Percentiles rank a stretch among this genome's conserved stretches.
phyloP scores from a whole-genome alignment of 2,113 vertebrate species.

The Erinaceus europaeus region DNA sequence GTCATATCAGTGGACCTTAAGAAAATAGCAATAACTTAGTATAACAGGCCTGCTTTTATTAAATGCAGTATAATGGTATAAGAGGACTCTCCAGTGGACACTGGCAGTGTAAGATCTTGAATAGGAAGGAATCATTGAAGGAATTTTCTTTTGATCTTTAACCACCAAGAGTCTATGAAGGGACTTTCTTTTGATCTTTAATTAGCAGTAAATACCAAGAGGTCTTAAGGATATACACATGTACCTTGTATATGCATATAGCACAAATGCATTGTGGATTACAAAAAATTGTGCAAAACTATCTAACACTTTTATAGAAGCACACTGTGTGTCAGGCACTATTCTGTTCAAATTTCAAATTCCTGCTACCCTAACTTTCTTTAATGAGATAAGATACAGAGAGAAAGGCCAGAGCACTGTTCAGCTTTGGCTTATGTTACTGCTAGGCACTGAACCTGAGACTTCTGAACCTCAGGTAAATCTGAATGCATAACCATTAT shows the following conservation, averaged over 20 bases:
- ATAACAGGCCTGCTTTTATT: background rate
- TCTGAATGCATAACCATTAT: no score
- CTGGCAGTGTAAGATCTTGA: background rate
- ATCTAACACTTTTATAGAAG: background rate
- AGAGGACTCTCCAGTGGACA: background rate
- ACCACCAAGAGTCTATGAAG: background rate
- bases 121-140: background rate
- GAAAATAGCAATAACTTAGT: background rate
- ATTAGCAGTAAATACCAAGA: background rate
- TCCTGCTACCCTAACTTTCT: background rate
- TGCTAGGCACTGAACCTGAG: no score
- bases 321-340: background rate
- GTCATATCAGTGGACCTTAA: background rate
- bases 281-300: background rate
- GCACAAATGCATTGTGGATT: no score
- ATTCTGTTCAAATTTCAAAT: background rate
- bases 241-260: no score
- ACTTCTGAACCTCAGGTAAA: no score
- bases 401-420: no score
- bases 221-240: no score
- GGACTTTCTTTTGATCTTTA: background rate
- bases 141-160: no score
- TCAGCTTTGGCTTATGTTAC: no score
- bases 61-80: background rate
- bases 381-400: no score